Percentiles rank a stretch among this genome's conserved stretches.
Conservation (phyloP, 2,888 invertebrate species). For the Syrista parreyssii region DNA sequence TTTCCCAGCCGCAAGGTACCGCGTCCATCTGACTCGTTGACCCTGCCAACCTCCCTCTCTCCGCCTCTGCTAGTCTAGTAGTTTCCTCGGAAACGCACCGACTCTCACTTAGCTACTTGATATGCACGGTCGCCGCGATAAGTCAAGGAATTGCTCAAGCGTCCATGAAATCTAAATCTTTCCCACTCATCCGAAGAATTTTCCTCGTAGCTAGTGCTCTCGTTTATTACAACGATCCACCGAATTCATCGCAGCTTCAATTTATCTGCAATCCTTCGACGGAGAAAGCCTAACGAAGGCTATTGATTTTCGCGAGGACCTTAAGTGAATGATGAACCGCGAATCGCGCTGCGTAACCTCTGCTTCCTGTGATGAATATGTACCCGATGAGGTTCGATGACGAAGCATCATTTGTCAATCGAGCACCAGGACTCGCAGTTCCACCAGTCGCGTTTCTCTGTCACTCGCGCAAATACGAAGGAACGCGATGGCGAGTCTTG, state of each 20-base stretch:
- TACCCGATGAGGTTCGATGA: constrained; percentile 44
- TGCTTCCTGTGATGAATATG: constrained; percentile 41
- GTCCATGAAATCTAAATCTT: constrained; percentile 57
- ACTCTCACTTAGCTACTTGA: constrained; percentile 30
- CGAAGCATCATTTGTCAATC: constrained; percentile 52
- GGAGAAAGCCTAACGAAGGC: too few species aligned
- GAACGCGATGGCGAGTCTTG: too few species aligned
- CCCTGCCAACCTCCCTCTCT: neutral
- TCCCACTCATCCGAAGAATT: constrained; percentile 45
- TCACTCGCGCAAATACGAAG: too few species aligned
- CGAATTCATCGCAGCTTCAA: constrained; percentile 59
- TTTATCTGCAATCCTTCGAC: constrained; percentile 50
- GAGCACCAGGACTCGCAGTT: constrained; percentile 26
- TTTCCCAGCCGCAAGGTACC: too few species aligned
- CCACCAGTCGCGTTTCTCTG: too few species aligned
- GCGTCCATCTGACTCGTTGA: too few species aligned
- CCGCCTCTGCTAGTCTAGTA: neutral
- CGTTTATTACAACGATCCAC: constrained; percentile 55
- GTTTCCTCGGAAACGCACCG: constrained; percentile 1
- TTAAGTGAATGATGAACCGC: too few species aligned
- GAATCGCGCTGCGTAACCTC: too few species aligned
- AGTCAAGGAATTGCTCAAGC: constrained; percentile 55
- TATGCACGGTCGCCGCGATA: constrained; percentile 46
- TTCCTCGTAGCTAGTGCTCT: constrained; percentile 17
- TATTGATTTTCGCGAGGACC: too few species aligned